Percentiles rank a stretch among this genome's conserved stretches.
phyloP scores from a whole-genome alignment of 2,113 vertebrate species.

The Callaeas wilsoni region DNA sequence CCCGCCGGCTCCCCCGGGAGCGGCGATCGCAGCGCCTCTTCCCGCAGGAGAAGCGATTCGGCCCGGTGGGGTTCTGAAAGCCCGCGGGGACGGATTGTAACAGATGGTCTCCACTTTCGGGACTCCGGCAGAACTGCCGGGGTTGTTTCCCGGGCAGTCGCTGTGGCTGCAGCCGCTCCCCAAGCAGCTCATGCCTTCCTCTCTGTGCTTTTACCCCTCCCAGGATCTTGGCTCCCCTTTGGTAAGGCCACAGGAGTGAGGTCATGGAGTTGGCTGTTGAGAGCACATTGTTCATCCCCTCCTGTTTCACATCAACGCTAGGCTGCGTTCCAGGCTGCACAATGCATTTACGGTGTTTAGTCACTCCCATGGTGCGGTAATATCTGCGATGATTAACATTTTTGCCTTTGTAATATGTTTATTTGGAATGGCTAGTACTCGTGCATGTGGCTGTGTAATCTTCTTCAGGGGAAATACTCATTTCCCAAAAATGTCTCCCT shows the following conservation, averaged over 20 bases:
- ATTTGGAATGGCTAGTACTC: neutral
- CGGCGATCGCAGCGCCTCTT: accelerated
- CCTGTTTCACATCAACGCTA: neutral
- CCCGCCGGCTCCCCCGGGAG: too few relatives aligned
- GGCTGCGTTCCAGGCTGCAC: neutral
- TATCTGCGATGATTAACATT: neutral
- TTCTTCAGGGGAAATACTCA: neutral
- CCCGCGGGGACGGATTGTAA: accelerated
- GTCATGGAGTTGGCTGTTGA: neutral
- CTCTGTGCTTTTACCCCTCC: neutral
- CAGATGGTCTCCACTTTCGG: accelerated
- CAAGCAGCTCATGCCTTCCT: neutral
- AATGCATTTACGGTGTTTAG: neutral
- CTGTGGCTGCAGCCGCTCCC: neutral
- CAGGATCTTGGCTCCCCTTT: neutral
- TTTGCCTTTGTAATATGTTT: conserved; percentile 2
- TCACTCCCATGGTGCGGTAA: neutral
- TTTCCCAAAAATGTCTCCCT: neutral
- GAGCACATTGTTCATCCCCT: neutral
- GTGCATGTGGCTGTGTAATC: neutral
- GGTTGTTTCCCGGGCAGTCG: neutral
- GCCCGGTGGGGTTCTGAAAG: accelerated
- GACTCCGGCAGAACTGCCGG: accelerated
- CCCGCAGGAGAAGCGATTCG: accelerated
- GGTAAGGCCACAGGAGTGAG: neutral